Evolutionary conservation across 2,888 invertebrate genomes (phyloP).

Genomic region (Agriopis marginaria): DNA sequence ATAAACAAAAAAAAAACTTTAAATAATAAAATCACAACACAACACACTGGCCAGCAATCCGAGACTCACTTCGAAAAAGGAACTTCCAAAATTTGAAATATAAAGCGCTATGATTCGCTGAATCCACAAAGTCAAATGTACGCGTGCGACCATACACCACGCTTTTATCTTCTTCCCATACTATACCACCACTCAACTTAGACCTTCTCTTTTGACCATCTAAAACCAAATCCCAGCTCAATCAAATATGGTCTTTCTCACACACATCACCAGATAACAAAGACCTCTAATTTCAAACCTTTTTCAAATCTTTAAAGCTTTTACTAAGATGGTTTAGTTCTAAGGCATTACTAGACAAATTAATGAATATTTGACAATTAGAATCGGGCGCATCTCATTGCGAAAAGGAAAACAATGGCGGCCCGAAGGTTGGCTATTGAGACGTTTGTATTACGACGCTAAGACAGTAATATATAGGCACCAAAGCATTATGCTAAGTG

Average conservation of each 20-base stretch:
- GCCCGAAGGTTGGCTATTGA: constrained; percentile 63
- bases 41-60: constrained; percentile 54
- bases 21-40: constrained; percentile 46
- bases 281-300: constrained; percentile 9
- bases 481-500: constrained; percentile 25
- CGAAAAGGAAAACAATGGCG: constrained; percentile 66
- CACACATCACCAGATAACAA: constrained; percentile 1
- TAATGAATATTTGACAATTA: constrained; percentile 75
- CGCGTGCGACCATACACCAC: constrained; percentile 68
- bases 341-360: constrained; percentile 62
- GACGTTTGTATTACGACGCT: constrained; percentile 50
- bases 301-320: constrained; percentile 18
- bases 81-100: constrained; percentile 52
- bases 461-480: constrained; percentile 27
- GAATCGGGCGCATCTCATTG: constrained; percentile 61
- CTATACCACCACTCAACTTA: constrained; percentile 56
- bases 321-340: constrained; percentile 33
- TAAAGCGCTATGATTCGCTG: constrained; percentile 54
- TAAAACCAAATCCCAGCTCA: constrained; percentile 6
- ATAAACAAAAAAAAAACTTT: constrained; percentile 42
- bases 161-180: constrained; percentile 68
- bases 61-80: constrained; percentile 43
- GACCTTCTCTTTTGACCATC: constrained; percentile 43
- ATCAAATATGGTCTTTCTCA: constrained; percentile 15
- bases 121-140: constrained; percentile 62